These are phyloP conservation scores for Equus przewalskii DNA, from an alignment of 2,113 vertebrate species.

Conservation along the genomic window DNA sequence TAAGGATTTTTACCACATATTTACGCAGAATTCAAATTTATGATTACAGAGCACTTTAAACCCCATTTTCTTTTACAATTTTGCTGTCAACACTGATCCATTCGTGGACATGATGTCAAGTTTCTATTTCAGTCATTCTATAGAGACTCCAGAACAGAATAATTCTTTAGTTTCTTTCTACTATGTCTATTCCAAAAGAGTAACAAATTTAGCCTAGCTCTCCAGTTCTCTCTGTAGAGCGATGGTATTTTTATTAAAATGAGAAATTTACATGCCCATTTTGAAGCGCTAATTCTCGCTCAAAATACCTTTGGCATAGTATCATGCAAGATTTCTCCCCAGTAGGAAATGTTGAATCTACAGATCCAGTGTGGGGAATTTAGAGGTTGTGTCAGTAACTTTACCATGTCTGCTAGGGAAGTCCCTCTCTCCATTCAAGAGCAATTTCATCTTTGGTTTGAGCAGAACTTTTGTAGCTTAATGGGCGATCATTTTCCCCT, in stretches of 20 bases:
- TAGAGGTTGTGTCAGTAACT: conserved; percentile 67
- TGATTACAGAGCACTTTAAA: conserved; percentile 49
- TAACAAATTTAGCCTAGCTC: conserved; percentile 57
- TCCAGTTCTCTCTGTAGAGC: conserved; percentile 52
- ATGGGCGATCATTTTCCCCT: conserved; percentile 71
- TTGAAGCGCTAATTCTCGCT: conserved; percentile 78
- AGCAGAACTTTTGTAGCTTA: conserved; percentile 69
- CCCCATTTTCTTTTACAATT: conserved; percentile 39
- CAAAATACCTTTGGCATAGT: conserved; percentile 72
- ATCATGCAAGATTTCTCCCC: conserved; percentile 63
- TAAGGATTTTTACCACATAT: background rate
- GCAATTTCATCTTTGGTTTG: conserved; percentile 72
- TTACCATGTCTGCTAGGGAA: conserved; percentile 63
- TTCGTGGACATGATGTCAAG: conserved; percentile 49
- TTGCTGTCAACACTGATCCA: background rate
- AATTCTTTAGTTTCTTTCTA: conserved; percentile 38
- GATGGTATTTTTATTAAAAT: conserved; percentile 77
- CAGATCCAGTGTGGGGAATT: conserved; percentile 46
- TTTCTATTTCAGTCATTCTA: conserved; percentile 46
- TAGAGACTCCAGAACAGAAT: conserved; percentile 44
- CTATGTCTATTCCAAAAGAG: conserved; percentile 62
- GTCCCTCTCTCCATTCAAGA: conserved; percentile 49
- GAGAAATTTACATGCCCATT: conserved; percentile 74
- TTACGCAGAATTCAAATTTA: conserved; percentile 41
- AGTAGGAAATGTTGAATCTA: conserved; percentile 73